A percentile compares a stretch with the other conserved stretches of the same genome.
Conservation (phyloP, 2,797 vertebrate species). For the Fundulus diaphanus region DNA sequence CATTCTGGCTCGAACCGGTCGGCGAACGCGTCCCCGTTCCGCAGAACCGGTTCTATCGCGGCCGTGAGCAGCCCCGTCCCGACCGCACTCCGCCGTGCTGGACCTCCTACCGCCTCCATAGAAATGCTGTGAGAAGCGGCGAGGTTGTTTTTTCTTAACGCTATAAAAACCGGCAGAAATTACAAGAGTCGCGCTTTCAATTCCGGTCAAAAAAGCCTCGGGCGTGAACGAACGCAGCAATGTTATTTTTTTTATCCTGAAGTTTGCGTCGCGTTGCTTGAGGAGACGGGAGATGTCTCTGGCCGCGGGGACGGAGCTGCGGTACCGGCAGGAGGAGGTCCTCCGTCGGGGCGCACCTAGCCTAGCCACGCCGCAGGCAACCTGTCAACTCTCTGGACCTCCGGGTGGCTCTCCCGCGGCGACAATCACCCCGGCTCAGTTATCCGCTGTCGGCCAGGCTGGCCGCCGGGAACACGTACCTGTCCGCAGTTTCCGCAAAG, state of each 20-base stretch:
- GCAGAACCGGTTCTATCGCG: neutral
- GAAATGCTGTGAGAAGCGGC: neutral
- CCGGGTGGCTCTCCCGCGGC: conserved; percentile 20
- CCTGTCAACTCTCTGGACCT: conserved; percentile 53
- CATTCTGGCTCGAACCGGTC: conserved; percentile 74
- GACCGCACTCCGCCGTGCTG: neutral
- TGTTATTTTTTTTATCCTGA: conserved; percentile 1
- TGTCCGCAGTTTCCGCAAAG: conserved; percentile 17
- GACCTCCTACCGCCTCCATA: neutral
- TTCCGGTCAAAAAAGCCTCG: neutral
- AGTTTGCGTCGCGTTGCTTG: neutral
- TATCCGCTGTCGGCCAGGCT: rapidly evolving
- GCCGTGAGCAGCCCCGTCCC: neutral
- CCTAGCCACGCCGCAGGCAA: conserved; percentile 57
- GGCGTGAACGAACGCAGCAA: neutral
- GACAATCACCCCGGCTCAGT: conserved; percentile 12
- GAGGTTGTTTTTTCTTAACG: neutral
- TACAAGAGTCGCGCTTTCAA: neutral
- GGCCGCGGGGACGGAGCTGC: neutral
- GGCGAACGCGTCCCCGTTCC: conserved; percentile 8
- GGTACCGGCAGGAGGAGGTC: conserved; percentile 15
- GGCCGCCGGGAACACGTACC: conserved; percentile 47
- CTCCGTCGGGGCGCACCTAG: conserved; percentile 45
- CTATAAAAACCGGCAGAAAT: conserved; percentile 22
- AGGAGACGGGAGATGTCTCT: neutral